Percentiles rank a stretch among this genome's conserved stretches.
Conservation (phyloP, 1,140 invertebrate species). For the Drosophila hydei region DNA sequence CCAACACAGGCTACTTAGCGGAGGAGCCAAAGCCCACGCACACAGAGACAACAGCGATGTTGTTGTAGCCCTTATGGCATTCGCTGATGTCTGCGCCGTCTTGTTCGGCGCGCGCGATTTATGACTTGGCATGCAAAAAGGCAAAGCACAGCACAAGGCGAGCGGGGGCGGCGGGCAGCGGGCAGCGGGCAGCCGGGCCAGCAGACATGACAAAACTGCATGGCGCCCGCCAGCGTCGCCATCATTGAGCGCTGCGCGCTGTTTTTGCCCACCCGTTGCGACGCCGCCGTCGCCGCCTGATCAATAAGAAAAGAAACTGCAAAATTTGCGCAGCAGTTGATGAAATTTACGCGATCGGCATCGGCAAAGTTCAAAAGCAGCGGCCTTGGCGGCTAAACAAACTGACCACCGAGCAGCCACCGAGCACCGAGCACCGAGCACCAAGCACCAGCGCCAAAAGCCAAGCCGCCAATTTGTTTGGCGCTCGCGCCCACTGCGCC, state of each 20-base stretch:
- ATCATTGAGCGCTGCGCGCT: slow-evolving; percentile 5
- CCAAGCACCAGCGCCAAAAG: slow-evolving; percentile 38
- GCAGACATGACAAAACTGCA: slow-evolving; percentile 52
- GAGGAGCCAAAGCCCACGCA: slow-evolving; percentile 46
- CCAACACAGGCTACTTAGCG: slow-evolving; percentile 81
- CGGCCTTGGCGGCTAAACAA: slow-evolving; percentile 34
- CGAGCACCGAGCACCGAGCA: slow-evolving; percentile 2
- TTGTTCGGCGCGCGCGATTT: slow-evolving; percentile 76
- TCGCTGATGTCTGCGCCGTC: slow-evolving; percentile 31
- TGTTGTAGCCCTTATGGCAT: slow-evolving; percentile 57
- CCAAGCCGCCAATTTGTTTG: slow-evolving; percentile 67
- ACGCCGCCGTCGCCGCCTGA: slow-evolving; percentile 19
- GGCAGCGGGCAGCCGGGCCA: slow-evolving; percentile 6
- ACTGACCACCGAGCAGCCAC: slow-evolving; percentile 17
- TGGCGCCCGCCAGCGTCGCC: slow-evolving; percentile 71
- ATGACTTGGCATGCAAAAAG: slow-evolving; percentile 77
- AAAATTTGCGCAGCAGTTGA: slow-evolving; percentile 80
- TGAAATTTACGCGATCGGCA: slow-evolving; percentile 80
- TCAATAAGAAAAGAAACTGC: slow-evolving; percentile 41
- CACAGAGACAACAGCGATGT: slow-evolving; percentile 15
- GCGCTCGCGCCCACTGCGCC: slow-evolving; percentile 48
- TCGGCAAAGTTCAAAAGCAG: slow-evolving; percentile 72
- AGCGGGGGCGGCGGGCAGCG: not conserved
- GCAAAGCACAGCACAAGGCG: slow-evolving; percentile 12
- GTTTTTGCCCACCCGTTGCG: slow-evolving; percentile 14